These are phyloP conservation scores for Heteromurus nitidus DNA, from an alignment of 2,888 invertebrate genomes.

Conservation along the genomic window DNA sequence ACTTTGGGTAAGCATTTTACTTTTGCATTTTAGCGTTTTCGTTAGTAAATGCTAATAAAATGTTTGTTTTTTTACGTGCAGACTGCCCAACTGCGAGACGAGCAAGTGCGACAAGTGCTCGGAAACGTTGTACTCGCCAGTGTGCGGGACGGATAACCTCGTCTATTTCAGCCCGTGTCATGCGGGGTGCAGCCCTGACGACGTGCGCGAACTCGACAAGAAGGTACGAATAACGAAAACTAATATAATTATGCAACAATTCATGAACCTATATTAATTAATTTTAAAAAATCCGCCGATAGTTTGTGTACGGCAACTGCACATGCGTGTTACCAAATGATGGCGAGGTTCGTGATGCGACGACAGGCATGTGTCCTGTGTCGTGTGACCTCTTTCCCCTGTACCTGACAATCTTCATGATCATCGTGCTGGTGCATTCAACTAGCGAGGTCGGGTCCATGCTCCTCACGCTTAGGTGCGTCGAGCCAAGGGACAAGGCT, in stretches of 20 bases:
- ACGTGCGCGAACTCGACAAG: neutral
- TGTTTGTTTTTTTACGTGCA: conserved; percentile 5
- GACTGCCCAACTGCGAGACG: conserved; percentile 60
- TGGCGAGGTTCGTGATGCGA: conserved; percentile 77
- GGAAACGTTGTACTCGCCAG: conserved; percentile 83
- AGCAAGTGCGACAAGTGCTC: conserved; percentile 51
- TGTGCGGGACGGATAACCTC: conserved; percentile 87
- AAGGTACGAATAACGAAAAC: too few species aligned
- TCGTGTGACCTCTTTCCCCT: conserved; percentile 87
- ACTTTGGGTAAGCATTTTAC: conserved; percentile 20
- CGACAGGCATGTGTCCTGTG: conserved; percentile 87
- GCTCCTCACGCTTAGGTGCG: conserved; percentile 91
- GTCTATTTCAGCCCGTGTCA: conserved; percentile 93
- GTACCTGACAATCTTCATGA: conserved; percentile 88
- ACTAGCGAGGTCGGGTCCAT: conserved; percentile 95
- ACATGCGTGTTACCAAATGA: conserved; percentile 77
- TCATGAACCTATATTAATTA: too few species aligned
- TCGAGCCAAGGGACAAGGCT: conserved; percentile 93
- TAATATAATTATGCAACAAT: too few species aligned
- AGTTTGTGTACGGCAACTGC: conserved; percentile 75
- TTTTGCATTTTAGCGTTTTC: neutral
- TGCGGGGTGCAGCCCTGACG: conserved; percentile 83
- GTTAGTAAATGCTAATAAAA: neutral
- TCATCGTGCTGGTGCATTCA: conserved; percentile 93
- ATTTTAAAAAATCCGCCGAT: too few species aligned